Evolutionary conservation across 2,113 vertebrate genomes (phyloP).

Genomic region (Phylloscopus trochilus): DNA sequence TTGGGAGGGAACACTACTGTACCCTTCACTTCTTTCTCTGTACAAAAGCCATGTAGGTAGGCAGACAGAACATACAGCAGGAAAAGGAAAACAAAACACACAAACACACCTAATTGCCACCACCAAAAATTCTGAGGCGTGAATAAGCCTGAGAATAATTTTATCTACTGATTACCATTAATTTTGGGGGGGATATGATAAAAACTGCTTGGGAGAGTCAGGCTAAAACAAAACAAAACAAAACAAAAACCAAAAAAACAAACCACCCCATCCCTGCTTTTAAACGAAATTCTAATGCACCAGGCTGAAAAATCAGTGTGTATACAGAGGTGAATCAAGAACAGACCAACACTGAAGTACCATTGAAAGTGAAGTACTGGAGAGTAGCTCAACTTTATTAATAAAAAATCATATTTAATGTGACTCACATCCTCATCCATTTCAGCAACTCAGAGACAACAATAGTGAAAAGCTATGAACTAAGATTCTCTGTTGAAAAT

Average conservation of each 20-base stretch:
- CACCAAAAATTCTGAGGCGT: neutral
- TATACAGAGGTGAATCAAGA: neutral
- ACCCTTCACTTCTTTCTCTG: neutral
- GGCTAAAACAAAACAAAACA: neutral
- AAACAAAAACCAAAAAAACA: too few species aligned
- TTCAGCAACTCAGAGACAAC: neutral
- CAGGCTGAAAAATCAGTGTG: neutral
- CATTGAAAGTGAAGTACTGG: neutral
- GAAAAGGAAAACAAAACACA: neutral
- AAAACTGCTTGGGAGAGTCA: neutral
- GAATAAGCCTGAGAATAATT: neutral
- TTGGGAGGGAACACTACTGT: neutral
- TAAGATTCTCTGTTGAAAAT: neutral
- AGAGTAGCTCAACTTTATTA: neutral
- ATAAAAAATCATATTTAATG: neutral
- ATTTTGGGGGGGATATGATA: accelerated
- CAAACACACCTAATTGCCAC: neutral
- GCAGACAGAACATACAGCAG: neutral
- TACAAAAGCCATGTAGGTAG: neutral
- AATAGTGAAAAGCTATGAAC: neutral
- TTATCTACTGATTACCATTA: neutral
- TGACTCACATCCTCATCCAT: neutral
- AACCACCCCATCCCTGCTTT: neutral
- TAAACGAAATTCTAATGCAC: neutral
- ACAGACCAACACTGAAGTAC: neutral